Evolutionary conservation across 2,888 invertebrate genomes (phyloP).

Genomic region (Drosophila sordidapex): DNA sequence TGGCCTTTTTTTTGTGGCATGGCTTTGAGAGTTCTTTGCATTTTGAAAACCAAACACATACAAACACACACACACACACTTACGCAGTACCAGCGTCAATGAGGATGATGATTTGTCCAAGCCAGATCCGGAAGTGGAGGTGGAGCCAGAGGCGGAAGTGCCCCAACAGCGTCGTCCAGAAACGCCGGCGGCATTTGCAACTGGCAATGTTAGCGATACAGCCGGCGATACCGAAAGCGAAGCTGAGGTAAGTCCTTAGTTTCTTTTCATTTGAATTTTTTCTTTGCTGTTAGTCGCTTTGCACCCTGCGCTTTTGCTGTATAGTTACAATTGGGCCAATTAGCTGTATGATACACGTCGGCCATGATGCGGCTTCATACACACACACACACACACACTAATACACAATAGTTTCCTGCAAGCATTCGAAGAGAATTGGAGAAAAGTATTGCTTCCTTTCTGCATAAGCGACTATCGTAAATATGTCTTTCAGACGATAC

Average conservation of each 20-base stretch:
- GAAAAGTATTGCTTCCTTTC: neutral
- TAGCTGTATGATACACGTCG: conserved; percentile 57
- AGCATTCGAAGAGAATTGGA: neutral
- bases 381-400: conserved; percentile 8
- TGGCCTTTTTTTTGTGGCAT: conserved; percentile 47
- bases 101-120: conserved; percentile 76
- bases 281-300: conserved; percentile 43
- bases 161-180: conserved; percentile 50
- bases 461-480: neutral
- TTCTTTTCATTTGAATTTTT: conserved; percentile 6
- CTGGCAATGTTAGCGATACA: conserved; percentile 27
- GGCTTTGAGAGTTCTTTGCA: conserved; percentile 70
- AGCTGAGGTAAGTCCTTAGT: conserved; percentile 58
- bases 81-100: conserved; percentile 68
- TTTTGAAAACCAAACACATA: conserved; percentile 54
- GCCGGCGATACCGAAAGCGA: conserved; percentile 48
- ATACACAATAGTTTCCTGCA: neutral
- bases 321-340: conserved; percentile 21
- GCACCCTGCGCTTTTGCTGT: conserved; percentile 71
- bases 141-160: conserved; percentile 25
- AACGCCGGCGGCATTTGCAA: conserved; percentile 56
- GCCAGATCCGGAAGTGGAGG: conserved; percentile 54
- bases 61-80: neutral
- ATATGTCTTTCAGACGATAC: neutral
- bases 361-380: conserved; percentile 71